phyloP scores from a whole-genome alignment of 2,888 invertebrate genomes.

The Xestobium rufovillosum region DNA sequence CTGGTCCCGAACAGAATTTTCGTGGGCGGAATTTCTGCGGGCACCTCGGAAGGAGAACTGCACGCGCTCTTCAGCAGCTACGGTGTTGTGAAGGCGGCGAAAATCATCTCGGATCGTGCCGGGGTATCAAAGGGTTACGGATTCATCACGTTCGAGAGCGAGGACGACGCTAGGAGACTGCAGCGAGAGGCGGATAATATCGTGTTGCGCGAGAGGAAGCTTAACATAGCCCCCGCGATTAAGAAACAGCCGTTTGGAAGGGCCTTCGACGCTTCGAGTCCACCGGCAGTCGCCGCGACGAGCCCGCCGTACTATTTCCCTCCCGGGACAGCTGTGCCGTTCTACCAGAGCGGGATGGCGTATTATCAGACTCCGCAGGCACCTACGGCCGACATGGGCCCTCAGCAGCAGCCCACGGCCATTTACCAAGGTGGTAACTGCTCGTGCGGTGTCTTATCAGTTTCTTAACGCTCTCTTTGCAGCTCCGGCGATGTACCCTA shows the following conservation, averaged over 20 bases:
- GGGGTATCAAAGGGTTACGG: conserved; percentile 93
- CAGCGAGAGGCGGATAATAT: conserved; percentile 70
- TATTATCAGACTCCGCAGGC: conserved; percentile 34
- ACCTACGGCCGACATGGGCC: conserved; percentile 34
- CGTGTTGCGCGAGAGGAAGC: conserved; percentile 68
- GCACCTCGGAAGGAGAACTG: conserved; percentile 87
- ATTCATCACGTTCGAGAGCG: conserved; percentile 78
- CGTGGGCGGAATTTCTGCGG: conserved; percentile 91
- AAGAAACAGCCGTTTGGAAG: conserved; percentile 60
- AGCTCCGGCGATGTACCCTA: conserved; percentile 38
- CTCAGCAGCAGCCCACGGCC: conserved; percentile 35
- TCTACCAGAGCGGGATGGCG: conserved; percentile 39
- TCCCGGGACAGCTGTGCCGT: conserved; percentile 39
- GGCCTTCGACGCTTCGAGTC: conserved; percentile 48
- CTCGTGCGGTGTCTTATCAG: neutral
- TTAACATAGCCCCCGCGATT: conserved; percentile 82
- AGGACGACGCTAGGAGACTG: conserved; percentile 73
- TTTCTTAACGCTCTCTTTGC: conserved; percentile 9
- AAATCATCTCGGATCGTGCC: conserved; percentile 90
- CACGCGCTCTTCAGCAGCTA: conserved; percentile 86
- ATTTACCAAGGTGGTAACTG: conserved; percentile 38
- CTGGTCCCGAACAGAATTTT: conserved; percentile 92
- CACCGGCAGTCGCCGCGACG: conserved; percentile 46
- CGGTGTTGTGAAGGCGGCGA: conserved; percentile 84
- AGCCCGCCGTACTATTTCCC: conserved; percentile 41